A percentile compares a stretch with the other conserved stretches of the same genome.
Conservation (phyloP, 2,113 vertebrate genomes). For the Anolis sagrei region DNA sequence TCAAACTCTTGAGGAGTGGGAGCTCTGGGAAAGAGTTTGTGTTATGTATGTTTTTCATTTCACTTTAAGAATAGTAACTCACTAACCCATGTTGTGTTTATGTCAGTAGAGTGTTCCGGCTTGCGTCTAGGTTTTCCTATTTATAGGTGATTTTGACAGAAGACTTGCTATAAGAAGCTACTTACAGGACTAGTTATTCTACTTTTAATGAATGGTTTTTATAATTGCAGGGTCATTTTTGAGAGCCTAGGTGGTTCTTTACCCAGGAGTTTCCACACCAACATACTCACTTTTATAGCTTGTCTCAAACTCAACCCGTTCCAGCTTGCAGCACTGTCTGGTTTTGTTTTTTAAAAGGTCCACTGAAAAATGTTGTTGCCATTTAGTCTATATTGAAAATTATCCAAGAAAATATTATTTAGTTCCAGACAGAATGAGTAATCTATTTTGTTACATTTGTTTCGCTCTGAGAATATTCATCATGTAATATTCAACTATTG, state of each 20-base stretch:
- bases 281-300: conserved; percentile 15
- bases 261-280: conserved; percentile 10
- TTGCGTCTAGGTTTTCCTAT: neutral
- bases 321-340: conserved; percentile 10
- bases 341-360: neutral
- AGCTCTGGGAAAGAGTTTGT: neutral
- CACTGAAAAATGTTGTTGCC: neutral
- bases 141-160: neutral
- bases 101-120: neutral
- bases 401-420: neutral
- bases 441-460: neutral
- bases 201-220: conserved; percentile 28
- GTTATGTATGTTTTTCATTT: neutral
- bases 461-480: neutral
- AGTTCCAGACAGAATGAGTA: neutral
- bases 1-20: conserved; percentile 14
- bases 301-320: conserved; percentile 9
- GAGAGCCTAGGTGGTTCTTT: conserved; percentile 11
- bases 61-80: neutral
- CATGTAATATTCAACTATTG: neutral
- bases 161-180: neutral
- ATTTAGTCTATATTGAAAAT: neutral
- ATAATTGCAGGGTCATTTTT: conserved; percentile 20
- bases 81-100: neutral
- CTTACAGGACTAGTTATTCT: neutral